phyloP scores from a whole-genome alignment of 2,113 vertebrate species.

The Setophaga coronata region DNA sequence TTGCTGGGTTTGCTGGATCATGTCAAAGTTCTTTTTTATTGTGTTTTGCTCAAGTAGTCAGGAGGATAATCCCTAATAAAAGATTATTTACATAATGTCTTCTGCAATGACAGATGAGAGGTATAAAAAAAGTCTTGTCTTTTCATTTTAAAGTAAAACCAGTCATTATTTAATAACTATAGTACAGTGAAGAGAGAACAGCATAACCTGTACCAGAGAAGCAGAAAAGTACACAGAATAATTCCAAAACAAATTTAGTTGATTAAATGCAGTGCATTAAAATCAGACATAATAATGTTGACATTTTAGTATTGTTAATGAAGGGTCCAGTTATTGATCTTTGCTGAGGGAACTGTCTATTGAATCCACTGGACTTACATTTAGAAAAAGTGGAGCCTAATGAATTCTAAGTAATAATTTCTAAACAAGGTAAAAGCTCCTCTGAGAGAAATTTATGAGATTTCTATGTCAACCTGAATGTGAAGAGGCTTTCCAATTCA shows the following conservation, averaged over 20 bases:
- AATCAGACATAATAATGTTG: not conserved
- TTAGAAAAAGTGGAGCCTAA: not conserved
- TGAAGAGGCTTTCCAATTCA: not conserved
- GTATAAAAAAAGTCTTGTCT: not conserved
- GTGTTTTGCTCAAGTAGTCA: not conserved
- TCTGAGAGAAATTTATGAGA: not conserved
- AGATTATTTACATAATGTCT: not conserved
- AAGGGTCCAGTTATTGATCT: not conserved
- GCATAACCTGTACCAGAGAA: not conserved
- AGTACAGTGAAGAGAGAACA: not conserved
- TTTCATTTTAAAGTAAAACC: not conserved
- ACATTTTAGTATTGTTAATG: not conserved
- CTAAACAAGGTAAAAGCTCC: not conserved
- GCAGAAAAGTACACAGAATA: not conserved
- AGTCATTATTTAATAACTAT: not conserved
- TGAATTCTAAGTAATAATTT: not conserved
- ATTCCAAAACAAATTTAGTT: conserved; percentile 17
- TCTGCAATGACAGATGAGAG: not conserved
- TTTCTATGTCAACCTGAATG: not conserved
- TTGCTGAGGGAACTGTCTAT: not conserved
- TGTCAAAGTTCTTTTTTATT: not conserved
- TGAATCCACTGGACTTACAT: not conserved
- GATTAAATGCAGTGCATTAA: conserved; percentile 16
- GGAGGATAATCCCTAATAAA: not conserved
- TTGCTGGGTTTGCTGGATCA: not conserved